Evolutionary conservation across 2,797 vertebrate genomes (phyloP), one percentile per base, ranked within the genome.

Genomic region (Selene dorsalis): DNA sequence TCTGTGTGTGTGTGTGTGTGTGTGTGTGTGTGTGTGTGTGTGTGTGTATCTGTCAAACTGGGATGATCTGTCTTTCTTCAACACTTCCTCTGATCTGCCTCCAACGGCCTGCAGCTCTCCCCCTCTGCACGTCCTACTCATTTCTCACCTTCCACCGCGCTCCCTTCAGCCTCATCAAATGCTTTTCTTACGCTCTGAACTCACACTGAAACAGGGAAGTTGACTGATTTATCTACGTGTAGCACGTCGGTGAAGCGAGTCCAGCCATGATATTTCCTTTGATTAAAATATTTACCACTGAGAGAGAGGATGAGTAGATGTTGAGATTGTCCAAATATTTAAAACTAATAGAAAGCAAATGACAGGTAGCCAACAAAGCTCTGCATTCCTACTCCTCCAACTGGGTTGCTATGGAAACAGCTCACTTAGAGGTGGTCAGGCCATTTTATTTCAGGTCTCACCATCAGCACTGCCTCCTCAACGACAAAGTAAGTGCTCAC

Each of bases 331-430:
- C 4, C 14, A 24, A n/a, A 53, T 30, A 39, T 39, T 24, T 28
- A 26, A 43, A 11, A 38, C 1, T 5, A 53, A 71, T 20, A 41
- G 41, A 69, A 16, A 45, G 24, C 47, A 45, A 14, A 63, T 68
- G 45, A 61, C 59, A 67, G 58, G 39, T 65, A 74, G 78, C 77
- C 65, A 48, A 8, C 68, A 79, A 48, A 48, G 45, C 63, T 73
- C 66, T 74, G 68, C 73, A 69, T 73, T 55, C 58, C 71, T 30
- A 38, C 67, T 79, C 65, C 73, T 84, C 69, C 24, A 28, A 73
- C 61, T 70, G 68, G 69, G 92, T 92, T 90, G 83, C 88, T 69
- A 91, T 90, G 81, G 92, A 84, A 82, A 90, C 85, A 6, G 66
- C 53, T 81, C 78, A 55, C 65, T 80, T 52, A 11, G 61, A 83